A percentile compares a stretch with the other conserved stretches of the same genome.
Evolutionary conservation across 2,113 vertebrate species (phyloP).

Genomic region (Aptenodytes patagonicus): DNA sequence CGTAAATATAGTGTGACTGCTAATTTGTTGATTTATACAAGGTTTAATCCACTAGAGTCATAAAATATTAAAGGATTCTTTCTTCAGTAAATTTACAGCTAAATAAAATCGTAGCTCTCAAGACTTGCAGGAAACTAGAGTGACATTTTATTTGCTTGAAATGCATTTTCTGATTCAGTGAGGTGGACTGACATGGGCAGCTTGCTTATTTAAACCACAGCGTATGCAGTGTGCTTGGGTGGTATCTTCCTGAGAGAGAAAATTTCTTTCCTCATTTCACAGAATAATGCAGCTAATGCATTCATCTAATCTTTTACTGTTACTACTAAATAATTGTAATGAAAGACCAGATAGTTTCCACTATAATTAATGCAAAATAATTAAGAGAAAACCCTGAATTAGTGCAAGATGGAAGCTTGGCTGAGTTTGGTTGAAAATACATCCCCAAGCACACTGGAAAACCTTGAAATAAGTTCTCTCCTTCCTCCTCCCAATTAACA

Average conservation of each 20-base stretch:
- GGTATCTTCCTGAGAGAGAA: not conserved
- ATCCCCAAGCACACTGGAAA: not conserved
- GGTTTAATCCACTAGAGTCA: constrained; percentile 40
- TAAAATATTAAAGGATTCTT: constrained; percentile 56
- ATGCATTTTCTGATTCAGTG: constrained; percentile 40
- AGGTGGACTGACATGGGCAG: constrained; percentile 1
- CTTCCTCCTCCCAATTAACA: not conserved
- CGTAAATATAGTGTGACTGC: constrained; percentile 5
- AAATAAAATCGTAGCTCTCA: constrained; percentile 27
- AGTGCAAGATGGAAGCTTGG: not conserved
- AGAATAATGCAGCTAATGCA: not conserved
- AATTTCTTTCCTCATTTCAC: not conserved
- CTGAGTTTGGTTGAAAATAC: not conserved
- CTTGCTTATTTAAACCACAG: constrained; percentile 1
- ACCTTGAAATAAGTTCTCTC: not conserved
- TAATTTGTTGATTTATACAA: constrained; percentile 59
- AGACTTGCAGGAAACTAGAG: constrained; percentile 20
- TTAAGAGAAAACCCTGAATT: not conserved
- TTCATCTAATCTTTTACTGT: not conserved
- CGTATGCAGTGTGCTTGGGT: not conserved
- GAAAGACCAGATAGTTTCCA: not conserved
- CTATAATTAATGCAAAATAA: not conserved
- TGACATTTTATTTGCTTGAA: constrained; percentile 57
- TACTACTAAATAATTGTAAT: not conserved
- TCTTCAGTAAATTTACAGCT: constrained; percentile 33